A percentile compares a stretch with the other conserved stretches of the same genome.
These are phyloP conservation scores for Oncopeltus fasciatus DNA, from an alignment of 1,140 invertebrate genomes.

Conservation along the genomic window DNA sequence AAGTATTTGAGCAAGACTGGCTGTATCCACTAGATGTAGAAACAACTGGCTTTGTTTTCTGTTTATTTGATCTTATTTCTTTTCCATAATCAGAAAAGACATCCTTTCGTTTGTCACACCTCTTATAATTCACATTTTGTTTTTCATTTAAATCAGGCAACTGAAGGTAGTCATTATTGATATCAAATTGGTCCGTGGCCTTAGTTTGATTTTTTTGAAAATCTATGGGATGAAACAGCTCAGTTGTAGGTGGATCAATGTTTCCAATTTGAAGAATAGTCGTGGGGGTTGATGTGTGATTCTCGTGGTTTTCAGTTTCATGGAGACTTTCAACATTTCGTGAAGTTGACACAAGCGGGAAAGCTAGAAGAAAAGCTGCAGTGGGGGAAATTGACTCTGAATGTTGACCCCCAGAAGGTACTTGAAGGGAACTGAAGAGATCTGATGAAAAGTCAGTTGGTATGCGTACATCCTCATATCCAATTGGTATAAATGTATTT, in stretches of 20 bases:
- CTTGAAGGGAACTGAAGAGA: conserved; percentile 50
- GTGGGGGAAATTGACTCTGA: conserved; percentile 57
- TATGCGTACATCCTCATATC: conserved; percentile 36
- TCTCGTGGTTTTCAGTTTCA: conserved; percentile 36
- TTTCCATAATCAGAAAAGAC: background rate
- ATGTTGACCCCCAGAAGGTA: conserved; percentile 43
- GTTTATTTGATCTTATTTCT: background rate
- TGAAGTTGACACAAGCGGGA: conserved; percentile 48
- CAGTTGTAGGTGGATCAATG: conserved; percentile 36
- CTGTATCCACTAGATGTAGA: background rate
- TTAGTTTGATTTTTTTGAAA: conserved; percentile 2
- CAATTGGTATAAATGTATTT: conserved; percentile 27
- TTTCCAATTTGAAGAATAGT: conserved; percentile 44
- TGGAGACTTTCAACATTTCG: conserved; percentile 41
- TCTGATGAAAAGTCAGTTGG: conserved; percentile 55
- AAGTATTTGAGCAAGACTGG: background rate
- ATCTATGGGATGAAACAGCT: conserved; percentile 24
- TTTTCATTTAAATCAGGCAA: background rate
- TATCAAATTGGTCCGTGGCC: background rate
- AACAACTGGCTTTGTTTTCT: background rate
- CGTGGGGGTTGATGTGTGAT: conserved; percentile 36
- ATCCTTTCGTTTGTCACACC: background rate
- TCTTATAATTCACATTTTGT: background rate
- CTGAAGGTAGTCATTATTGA: background rate
- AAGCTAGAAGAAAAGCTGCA: conserved; percentile 58